A percentile compares a stretch with the other conserved stretches of the same genome.
phyloP scores from a whole-genome alignment of 1,140 invertebrate species.

The Drosophila melanogaster region Release_6_plus_ISO1_MT NT_033777.3:13792001-13792500 shows the following conservation, averaged over 20 bases:
- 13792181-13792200: slow-evolving; percentile 39
- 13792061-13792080: too few relatives aligned
- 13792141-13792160: slow-evolving; percentile 28
- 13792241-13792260: slow-evolving; percentile 84
- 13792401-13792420: slow-evolving; percentile 80
- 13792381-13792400: slow-evolving; percentile 30
- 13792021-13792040: too few relatives aligned
- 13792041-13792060: too few relatives aligned
- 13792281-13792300: slow-evolving; percentile 66
- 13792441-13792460: slow-evolving; percentile 35
- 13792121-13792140: slow-evolving; percentile 7
- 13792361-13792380: slow-evolving; percentile 74
- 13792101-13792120: too few relatives aligned
- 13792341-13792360: slow-evolving; percentile 9
- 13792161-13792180: slow-evolving; percentile 1
- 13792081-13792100: too few relatives aligned
- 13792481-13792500: slow-evolving; percentile 1
- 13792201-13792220: slow-evolving; percentile 81
- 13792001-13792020: too few relatives aligned
- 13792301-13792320: slow-evolving; percentile 9
- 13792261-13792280: slow-evolving; percentile 84
- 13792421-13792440: slow-evolving; percentile 70
- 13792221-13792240: slow-evolving; percentile 82
- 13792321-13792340: slow-evolving; percentile 1
- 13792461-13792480: slow-evolving; percentile 28